phyloP scores from a whole-genome alignment of 2,113 vertebrate species.

The Podilymbus podiceps region DNA sequence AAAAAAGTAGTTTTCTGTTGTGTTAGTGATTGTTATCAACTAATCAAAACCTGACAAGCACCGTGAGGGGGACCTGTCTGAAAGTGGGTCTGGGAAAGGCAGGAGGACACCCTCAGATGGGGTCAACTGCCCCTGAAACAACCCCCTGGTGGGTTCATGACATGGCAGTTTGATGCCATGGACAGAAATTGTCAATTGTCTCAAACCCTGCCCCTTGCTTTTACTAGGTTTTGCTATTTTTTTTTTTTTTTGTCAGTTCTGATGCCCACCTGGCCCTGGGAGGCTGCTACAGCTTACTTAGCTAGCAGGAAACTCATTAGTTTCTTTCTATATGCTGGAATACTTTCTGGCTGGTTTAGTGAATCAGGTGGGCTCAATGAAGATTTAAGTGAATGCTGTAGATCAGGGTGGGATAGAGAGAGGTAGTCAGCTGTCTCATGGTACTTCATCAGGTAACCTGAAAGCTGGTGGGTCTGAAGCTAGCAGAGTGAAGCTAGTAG shows the following conservation, averaged over 20 bases:
- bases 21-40: background rate
- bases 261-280: background rate
- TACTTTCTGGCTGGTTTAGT: background rate
- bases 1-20: background rate
- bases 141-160: too few relatives aligned
- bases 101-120: background rate
- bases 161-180: background rate
- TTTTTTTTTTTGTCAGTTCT: background rate
- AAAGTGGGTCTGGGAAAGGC: background rate
- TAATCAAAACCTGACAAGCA: background rate
- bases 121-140: background rate
- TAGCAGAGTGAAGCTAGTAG: background rate
- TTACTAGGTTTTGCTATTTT: background rate
- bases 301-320: background rate
- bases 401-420: background rate
- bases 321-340: background rate
- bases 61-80: too few relatives aligned
- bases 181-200: background rate
- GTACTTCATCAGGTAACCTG: background rate
- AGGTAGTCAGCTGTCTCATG: fast-evolving
- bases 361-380: background rate
- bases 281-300: background rate
- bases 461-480: background rate
- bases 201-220: background rate
- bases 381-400: background rate